phyloP scores from a whole-genome alignment of 1,140 invertebrate species.

The Zaprionus africanus region DNA sequence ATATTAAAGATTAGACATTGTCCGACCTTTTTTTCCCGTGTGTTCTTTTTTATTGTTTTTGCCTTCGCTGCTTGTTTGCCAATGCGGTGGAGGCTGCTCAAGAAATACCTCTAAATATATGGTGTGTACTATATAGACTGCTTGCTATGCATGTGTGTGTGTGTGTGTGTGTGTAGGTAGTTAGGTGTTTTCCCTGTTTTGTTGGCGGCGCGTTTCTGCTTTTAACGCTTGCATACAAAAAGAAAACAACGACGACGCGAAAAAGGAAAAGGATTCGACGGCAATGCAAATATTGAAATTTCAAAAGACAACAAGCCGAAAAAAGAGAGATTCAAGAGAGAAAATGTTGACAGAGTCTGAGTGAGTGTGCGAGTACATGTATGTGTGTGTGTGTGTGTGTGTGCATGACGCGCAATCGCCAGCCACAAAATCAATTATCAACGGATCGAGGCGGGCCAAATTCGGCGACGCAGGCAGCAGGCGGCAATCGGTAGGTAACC shows the following conservation, averaged over 20 bases:
- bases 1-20: slow-evolving; percentile 68
- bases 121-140: slow-evolving; percentile 2
- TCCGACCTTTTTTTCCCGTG: slow-evolving; percentile 40
- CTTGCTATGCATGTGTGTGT: background rate
- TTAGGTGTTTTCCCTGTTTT: slow-evolving; percentile 24
- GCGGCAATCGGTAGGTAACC: slow-evolving; percentile 19
- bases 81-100: slow-evolving; percentile 64
- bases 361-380: slow-evolving; percentile 5
- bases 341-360: slow-evolving; percentile 30
- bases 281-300: slow-evolving; percentile 73
- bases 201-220: slow-evolving; percentile 52
- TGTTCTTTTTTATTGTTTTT: slow-evolving; percentile 32
- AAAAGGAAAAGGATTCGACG: slow-evolving; percentile 65
- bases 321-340: slow-evolving; percentile 4
- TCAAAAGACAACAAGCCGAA: slow-evolving; percentile 42
- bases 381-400: slow-evolving; percentile 23
- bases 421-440: slow-evolving; percentile 84
- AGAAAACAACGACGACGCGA: slow-evolving; percentile 17
- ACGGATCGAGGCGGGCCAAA: slow-evolving; percentile 45
- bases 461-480: slow-evolving; percentile 3
- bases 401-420: slow-evolving; percentile 52
- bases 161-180: slow-evolving; percentile 9
- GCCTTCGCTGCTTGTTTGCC: slow-evolving; percentile 66
- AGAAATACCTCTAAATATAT: background rate
- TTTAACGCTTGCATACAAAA: slow-evolving; percentile 52